Evolutionary conservation across 2,797 vertebrate genomes (phyloP).

Genomic region (Apogon hyalosoma): DNA sequence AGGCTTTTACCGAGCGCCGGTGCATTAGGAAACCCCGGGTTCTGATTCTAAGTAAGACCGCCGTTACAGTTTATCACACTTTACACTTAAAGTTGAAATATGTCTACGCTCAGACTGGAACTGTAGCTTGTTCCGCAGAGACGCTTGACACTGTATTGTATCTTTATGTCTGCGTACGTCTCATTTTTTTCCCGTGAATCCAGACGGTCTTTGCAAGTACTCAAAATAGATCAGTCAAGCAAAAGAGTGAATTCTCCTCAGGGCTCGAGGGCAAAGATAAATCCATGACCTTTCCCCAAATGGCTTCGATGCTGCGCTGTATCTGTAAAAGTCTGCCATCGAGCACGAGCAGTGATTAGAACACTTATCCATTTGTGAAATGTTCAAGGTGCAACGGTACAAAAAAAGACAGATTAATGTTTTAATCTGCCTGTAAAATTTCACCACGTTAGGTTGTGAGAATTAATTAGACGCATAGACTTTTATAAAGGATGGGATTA

Average conservation of each 20-base stretch:
- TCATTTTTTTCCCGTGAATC: conserved; percentile 10
- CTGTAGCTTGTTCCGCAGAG: conserved; percentile 12
- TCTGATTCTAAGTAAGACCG: conserved; percentile 8
- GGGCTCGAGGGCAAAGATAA: conserved; percentile 58
- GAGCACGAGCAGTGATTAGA: conserved; percentile 18
- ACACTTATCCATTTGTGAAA: conserved; percentile 14
- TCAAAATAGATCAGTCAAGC: conserved; percentile 45
- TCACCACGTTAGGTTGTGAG: conserved; percentile 8
- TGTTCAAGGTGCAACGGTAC: not conserved
- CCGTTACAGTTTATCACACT: conserved; percentile 12
- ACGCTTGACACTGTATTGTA: conserved; percentile 15
- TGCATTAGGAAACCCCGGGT: not conserved
- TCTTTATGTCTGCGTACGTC: conserved; percentile 9
- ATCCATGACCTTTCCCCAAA: conserved; percentile 67
- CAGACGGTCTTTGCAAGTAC: conserved; percentile 31
- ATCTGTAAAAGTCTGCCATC: conserved; percentile 30
- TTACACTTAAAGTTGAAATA: not conserved
- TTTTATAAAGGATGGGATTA: conserved; percentile 38
- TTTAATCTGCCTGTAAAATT: conserved; percentile 9
- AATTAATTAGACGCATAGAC: conserved; percentile 34
- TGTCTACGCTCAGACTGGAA: too few relatives aligned
- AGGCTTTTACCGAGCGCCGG: not conserved
- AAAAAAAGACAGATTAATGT: conserved; percentile 5
- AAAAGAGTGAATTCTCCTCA: conserved; percentile 35
- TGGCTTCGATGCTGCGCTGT: conserved; percentile 47